Base-by-base conservation (phyloP, 2,888 invertebrate genomes). In the Dione vanillae region DNA sequence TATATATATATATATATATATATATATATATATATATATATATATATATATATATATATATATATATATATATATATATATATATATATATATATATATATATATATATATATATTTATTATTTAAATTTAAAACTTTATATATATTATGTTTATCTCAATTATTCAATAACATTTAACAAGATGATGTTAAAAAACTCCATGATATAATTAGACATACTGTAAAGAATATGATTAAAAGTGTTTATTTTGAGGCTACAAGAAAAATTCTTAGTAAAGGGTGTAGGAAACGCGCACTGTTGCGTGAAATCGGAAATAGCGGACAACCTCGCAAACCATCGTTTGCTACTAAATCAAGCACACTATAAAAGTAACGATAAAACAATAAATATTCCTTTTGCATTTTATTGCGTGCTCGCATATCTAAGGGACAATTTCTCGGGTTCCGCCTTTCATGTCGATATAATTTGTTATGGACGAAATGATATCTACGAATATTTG, bases 231-330 rank as follows among this genome's bases (percentile, higher is more conserved):
- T 27, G 5, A 54, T 35, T 54, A 16, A 35, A 54, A 35, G 35
- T 35, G 8, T 54, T 14, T 10, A 54, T 35, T 12, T 9, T 0
- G 1, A 35, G 16, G n/a, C 47, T 11, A 16, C 35, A 0, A 37
- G 6, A 49, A 47, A 37, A 16, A 14, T 37, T 37, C 10, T 1
- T 47, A 35, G 64, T 64, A 64, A 16, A 37, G 35, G 49, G 19
- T 40, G 35, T 37, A 56, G 2, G 2, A 37, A 59, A n/a, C 45
- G 80, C 82, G 81, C 81, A 84, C 74, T 83, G 84, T 81, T 81
- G 86, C 91, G 87, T 86, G 82, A 90, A 92, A 92, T 91, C 89
- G 89, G 86, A 91, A 91, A 91, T 90, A 81, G 86, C 85, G 82
- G 83, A 81, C 83, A 80, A 80, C 80, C 56, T 83, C 79, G 75